Percentiles rank a stretch among this genome's conserved stretches.
phyloP scores from a whole-genome alignment of 2,888 invertebrate species.

The Scrobipalpa costella region DNA sequence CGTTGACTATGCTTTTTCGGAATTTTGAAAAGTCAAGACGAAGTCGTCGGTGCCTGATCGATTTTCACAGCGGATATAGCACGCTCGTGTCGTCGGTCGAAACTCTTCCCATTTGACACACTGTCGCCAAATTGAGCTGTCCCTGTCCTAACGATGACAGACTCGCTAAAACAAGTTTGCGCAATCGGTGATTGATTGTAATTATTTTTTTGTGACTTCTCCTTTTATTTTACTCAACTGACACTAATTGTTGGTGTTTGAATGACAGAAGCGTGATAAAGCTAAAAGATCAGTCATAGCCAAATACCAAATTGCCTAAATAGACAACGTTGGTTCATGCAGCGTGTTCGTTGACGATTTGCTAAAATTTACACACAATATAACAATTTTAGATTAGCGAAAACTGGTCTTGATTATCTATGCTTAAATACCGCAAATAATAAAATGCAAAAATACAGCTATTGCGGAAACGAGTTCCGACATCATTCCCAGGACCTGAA shows the following conservation, averaged over 20 bases:
- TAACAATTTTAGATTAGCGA: constrained; percentile 4
- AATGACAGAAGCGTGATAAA: constrained; percentile 14
- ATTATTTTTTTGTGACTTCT: constrained; percentile 31
- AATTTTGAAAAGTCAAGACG: constrained; percentile 60
- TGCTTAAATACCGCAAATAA: constrained; percentile 18
- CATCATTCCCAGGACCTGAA: constrained; percentile 65
- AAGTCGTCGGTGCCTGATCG: constrained; percentile 56
- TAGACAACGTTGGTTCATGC: not conserved
- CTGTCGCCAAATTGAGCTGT: constrained; percentile 51
- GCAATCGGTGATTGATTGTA: constrained; percentile 37
- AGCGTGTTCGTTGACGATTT: not conserved
- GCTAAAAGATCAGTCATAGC: constrained; percentile 12
- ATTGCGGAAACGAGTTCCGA: constrained; percentile 50
- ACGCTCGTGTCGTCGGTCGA: constrained; percentile 66
- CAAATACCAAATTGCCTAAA: constrained; percentile 7
- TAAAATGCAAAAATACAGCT: constrained; percentile 33
- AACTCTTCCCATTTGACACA: constrained; percentile 58
- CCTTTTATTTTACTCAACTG: constrained; percentile 14
- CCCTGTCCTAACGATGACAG: constrained; percentile 44
- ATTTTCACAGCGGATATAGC: constrained; percentile 77
- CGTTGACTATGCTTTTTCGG: constrained; percentile 61
- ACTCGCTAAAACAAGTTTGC: constrained; percentile 45
- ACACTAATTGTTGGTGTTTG: constrained; percentile 14
- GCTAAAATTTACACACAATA: not conserved
- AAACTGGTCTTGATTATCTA: constrained; percentile 6